Percentiles rank a stretch among this genome's conserved stretches.
These are phyloP conservation scores for Byasa hedistus DNA, from an alignment of 2,888 invertebrate species.

Conservation along the genomic window DNA sequence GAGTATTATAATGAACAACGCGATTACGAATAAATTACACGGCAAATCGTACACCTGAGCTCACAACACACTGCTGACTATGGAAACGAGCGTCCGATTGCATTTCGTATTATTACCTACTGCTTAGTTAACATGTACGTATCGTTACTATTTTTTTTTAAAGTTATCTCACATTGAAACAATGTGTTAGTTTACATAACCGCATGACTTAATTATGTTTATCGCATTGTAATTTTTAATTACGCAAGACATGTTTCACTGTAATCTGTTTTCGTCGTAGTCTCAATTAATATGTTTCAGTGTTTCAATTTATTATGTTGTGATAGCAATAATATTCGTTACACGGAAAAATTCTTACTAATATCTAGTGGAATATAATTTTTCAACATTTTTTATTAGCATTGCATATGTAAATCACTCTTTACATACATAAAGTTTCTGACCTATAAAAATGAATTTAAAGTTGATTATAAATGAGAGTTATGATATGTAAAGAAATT, in stretches of 20 bases:
- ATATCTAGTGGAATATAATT: no score
- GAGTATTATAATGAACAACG: slow-evolving; percentile 19
- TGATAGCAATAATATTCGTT: no score
- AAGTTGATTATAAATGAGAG: no score
- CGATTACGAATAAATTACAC: slow-evolving; percentile 37
- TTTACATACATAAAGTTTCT: no score
- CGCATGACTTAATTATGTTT: slow-evolving; percentile 22
- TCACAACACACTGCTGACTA: slow-evolving; percentile 34
- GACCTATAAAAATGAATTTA: no score
- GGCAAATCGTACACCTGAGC: slow-evolving; percentile 35
- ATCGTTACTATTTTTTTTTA: slow-evolving; percentile 21
- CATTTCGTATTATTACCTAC: slow-evolving; percentile 12
- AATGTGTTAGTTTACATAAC: slow-evolving; percentile 27
- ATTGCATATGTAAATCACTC: no score
- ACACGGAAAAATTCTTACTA: no score
- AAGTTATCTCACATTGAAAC: slow-evolving; percentile 26
- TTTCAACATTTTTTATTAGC: no score
- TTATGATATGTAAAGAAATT: no score
- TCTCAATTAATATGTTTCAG: neutral
- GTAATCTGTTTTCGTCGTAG: slow-evolving; percentile 2
- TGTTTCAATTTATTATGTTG: no score
- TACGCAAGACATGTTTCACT: slow-evolving; percentile 15
- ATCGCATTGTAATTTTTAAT: slow-evolving; percentile 21
- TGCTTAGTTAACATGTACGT: slow-evolving; percentile 11
- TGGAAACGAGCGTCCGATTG: slow-evolving; percentile 31